Conservation (phyloP, 37 sponge, comb jelly and placozoan species). For the Mnemiopsis leidyi region DNA sequence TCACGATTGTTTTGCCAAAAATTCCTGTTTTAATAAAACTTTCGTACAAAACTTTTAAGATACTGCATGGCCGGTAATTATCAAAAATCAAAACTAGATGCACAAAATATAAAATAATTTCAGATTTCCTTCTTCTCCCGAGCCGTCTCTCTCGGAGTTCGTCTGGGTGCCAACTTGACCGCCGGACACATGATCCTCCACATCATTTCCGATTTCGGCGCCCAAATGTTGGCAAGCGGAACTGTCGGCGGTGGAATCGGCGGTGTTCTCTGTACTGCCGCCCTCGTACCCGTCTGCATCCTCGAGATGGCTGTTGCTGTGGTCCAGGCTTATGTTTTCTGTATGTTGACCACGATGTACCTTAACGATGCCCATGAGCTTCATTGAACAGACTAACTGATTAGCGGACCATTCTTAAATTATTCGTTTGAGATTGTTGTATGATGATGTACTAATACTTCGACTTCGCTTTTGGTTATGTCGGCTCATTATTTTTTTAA, state of each 20-base stretch:
- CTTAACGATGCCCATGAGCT: constrained; percentile 64
- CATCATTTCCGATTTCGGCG: constrained; percentile 64
- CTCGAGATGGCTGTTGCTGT: constrained; percentile 52
- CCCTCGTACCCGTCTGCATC: constrained; percentile 21
- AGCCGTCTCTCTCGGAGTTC: constrained; percentile 59
- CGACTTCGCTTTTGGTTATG: neutral
- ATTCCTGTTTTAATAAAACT: too few relatives aligned
- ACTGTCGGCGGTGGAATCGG: constrained; percentile 56
- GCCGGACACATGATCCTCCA: constrained; percentile 65
- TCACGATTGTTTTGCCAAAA: too few relatives aligned
- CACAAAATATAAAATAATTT: neutral
- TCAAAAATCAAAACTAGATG: too few relatives aligned
- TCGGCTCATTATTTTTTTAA: too few relatives aligned
- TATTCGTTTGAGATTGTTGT: neutral
- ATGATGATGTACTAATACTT: neutral
- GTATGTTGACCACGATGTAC: constrained; percentile 66
- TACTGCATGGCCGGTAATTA: too few relatives aligned
- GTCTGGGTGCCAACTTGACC: constrained; percentile 58
- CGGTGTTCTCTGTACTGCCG: constrained; percentile 11
- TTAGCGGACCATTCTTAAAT: neutral
- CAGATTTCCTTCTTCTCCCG: constrained; percentile 63
- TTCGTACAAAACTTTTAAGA: too few relatives aligned
- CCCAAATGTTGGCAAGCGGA: constrained; percentile 59
- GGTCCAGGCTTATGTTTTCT: constrained; percentile 62
- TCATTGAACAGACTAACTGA: constrained; percentile 5